Evolutionary conservation across 2,888 invertebrate genomes (phyloP), one percentile per base, ranked within the genome.

Genomic region (Drosophila buzzatii): DNA sequence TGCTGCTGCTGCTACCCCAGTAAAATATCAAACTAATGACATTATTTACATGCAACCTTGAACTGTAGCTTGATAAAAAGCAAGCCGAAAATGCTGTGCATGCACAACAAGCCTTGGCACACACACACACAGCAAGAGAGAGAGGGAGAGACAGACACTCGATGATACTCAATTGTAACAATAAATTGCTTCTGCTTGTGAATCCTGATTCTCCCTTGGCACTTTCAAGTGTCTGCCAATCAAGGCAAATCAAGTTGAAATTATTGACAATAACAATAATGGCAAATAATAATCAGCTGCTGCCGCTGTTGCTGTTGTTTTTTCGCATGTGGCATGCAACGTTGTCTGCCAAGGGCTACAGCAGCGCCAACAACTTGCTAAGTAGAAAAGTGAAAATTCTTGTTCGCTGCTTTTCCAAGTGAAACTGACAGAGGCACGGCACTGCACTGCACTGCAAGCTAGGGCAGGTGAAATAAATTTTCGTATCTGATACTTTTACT

Each of bases 261-360:
- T 90, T 85, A 90, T 90, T 85, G 90, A 90, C 88, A 90, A 90
- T 89, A 90, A 87, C 73, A 87, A 79, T 88, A 90, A 86, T 77
- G 63, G 72, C 72, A 72, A 75, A 84, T 67, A 84, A 82, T 79
- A 76, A 82, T 72, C 69, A 69, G 73, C 60, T 66, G 77, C 51
- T 66, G 74, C 49, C 64, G 74, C 49, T 56, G 52, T n/a, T 56
- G 47, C 14, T 70, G 42, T 27, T 49, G 72, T 49, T 41, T 51
- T 79, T 83, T 87, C 85, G 92, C 92, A 89, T 91, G 91, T 81
- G 74, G 87, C 89, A 90, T 91, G 90, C 91, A 88, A 89, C 76
- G 56, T 61, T 73, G 70, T 67, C 70, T 65, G 72, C 70, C 67
- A 64, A 77, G 68, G 83, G 90, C 88, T 69, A 60, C 61, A 61